Base-by-base conservation (phyloP, 2,888 invertebrate genomes). In the Catocala sponsa region DNA sequence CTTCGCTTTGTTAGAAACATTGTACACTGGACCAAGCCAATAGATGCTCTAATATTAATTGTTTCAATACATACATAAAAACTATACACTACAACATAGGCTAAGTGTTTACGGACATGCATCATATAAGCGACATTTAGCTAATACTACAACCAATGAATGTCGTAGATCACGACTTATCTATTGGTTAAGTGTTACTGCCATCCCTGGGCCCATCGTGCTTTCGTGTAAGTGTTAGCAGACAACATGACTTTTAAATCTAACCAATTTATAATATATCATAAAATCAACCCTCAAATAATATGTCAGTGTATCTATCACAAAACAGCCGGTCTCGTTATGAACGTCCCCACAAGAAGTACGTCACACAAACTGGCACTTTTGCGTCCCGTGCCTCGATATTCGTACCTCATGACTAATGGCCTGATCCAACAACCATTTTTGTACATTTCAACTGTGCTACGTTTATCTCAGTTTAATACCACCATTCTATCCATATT, bases 1-100 rank as follows among this genome's bases (percentile, higher is more conserved):
- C 54, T 87, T 87, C 58, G 86, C 86, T 4, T 56, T 87, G 7
- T 50, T 87, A 50, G 82, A 84, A 58, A 84, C 86, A 1, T 60
- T 87, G 10, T 84, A 84, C 52, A 52, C 72, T 2, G 66, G 72
- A 41, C 57, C 59, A 5, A 52, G 32, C 12, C 56, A 68, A 62
- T 44, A 42, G 42, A 46, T 0, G 7, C 13, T 35, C 35, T 6
- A 46, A 6, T 5, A 46, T 42, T 35, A 7, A 35, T 35, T 35
- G 35, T 35, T 4, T 6, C 35, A 6, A 7, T 35, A 35, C 35
- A 35, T 0, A 1, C 15, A 15, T 15, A 15, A 15, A 15, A 15
- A 15, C 15, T 15, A 15, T 15, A 2, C 15, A 15, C 15, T 15
- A 15, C 15, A 15, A 15, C 15, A 15, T 15, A 15, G 15, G 15